These are phyloP conservation scores for Stictonetta naevosa DNA, from an alignment of 2,113 vertebrate species.

Conservation along the genomic window DNA sequence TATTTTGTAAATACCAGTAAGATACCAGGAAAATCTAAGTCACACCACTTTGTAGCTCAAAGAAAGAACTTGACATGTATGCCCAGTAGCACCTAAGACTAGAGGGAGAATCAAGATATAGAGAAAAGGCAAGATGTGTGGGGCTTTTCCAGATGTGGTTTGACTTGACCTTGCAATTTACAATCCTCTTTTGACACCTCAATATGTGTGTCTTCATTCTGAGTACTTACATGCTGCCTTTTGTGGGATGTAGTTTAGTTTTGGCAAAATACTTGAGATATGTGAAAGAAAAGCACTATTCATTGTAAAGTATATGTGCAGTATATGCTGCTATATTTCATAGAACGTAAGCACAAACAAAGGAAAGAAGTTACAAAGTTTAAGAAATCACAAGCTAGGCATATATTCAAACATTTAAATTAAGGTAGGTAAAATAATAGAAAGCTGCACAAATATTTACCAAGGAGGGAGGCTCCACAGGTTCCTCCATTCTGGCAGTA, in stretches of 20 bases:
- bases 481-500: slow-evolving; percentile 97
- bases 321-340: not conserved
- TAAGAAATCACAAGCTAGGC: not conserved
- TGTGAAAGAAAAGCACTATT: not conserved
- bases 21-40: not conserved
- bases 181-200: not conserved
- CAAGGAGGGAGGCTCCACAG: slow-evolving; percentile 89
- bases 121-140: not conserved
- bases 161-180: not conserved
- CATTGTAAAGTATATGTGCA: not conserved
- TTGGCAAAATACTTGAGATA: rapidly evolving
- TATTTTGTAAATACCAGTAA: not conserved
- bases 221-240: not conserved
- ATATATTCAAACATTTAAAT: not conserved
- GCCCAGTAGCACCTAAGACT: not conserved
- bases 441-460: slow-evolving; percentile 74
- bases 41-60: not conserved
- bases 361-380: not conserved
- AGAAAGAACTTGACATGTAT: not conserved
- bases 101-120: not conserved
- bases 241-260: not conserved
- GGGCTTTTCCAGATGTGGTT: not conserved
- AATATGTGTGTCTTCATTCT: rapidly evolving
- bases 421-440: rapidly evolving
- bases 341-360: not conserved